Percentiles rank a stretch among this genome's conserved stretches.
Evolutionary conservation across 2,797 vertebrate species (phyloP).

Genomic region (Potorous gilbertii): DNA sequence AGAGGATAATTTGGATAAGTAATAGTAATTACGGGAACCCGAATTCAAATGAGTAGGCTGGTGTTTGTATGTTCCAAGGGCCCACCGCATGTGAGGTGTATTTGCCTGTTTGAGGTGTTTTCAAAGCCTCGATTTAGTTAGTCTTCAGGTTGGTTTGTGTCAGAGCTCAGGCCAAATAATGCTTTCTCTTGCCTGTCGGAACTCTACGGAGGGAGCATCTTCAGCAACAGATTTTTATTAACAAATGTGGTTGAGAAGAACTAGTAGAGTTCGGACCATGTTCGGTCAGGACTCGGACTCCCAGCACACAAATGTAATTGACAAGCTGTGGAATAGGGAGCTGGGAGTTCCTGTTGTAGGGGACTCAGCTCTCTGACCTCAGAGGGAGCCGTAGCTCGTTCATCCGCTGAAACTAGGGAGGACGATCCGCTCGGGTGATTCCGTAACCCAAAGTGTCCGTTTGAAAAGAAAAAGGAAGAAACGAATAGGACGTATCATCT

Average conservation of each 20-base stretch:
- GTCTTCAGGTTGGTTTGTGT: constrained; percentile 53
- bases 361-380: not conserved
- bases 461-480: constrained; percentile 52
- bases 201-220: constrained; percentile 38
- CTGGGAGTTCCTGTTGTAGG: not conserved
- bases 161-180: constrained; percentile 62
- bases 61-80: not conserved
- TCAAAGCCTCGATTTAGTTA: not conserved
- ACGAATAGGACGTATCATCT: constrained; percentile 57
- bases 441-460: constrained; percentile 12
- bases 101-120: not conserved
- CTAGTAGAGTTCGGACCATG: not conserved
- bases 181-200: constrained; percentile 65
- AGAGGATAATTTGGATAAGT: not conserved
- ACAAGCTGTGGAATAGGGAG: not conserved
- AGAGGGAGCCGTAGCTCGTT: not conserved
- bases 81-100: not conserved
- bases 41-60: not conserved
- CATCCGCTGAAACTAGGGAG: not conserved
- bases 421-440: not conserved
- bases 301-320: not conserved
- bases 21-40: not conserved
- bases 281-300: constrained; percentile 50
- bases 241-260: constrained; percentile 58
- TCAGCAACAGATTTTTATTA: constrained; percentile 72